Percentiles rank a stretch among this genome's conserved stretches.
Evolutionary conservation across 2,113 vertebrate species (phyloP).

Genomic region (Protobothrops flavoviridis): DNA sequence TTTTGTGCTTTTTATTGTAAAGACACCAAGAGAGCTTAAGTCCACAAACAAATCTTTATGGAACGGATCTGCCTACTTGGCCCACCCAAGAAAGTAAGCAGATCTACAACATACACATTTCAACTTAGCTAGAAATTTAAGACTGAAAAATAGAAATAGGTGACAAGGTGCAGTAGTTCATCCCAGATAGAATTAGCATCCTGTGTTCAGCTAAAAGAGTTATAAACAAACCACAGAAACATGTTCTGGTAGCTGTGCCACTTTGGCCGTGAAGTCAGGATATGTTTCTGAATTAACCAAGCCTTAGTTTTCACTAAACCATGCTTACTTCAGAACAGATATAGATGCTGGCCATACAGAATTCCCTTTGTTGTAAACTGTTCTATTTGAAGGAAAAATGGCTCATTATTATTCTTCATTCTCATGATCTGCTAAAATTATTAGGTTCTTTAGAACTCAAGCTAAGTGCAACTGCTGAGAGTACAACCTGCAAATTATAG

Average conservation of each 20-base stretch:
- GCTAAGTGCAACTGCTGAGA: background rate
- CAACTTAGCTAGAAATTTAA: background rate
- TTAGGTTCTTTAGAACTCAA: background rate
- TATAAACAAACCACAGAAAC: background rate
- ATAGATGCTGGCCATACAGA: background rate
- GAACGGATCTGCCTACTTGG: background rate
- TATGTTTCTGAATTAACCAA: background rate
- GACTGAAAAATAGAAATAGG: background rate
- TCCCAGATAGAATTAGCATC: background rate
- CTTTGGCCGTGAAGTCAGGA: background rate
- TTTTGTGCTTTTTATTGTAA: background rate
- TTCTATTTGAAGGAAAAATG: background rate
- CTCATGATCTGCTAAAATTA: background rate
- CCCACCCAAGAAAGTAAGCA: slow-evolving; percentile 12
- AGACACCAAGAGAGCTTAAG: slow-evolving; percentile 3
- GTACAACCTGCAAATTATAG: background rate
- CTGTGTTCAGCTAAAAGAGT: background rate
- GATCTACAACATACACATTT: background rate
- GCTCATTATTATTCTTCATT: background rate
- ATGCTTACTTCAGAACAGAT: background rate
- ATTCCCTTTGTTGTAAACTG: background rate
- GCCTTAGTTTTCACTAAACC: background rate
- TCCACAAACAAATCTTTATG: background rate
- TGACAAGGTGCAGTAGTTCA: background rate
- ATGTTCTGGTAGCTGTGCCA: background rate